Base-by-base conservation (phyloP, 2,888 invertebrate genomes). In the Diloba caeruleocephala region DNA sequence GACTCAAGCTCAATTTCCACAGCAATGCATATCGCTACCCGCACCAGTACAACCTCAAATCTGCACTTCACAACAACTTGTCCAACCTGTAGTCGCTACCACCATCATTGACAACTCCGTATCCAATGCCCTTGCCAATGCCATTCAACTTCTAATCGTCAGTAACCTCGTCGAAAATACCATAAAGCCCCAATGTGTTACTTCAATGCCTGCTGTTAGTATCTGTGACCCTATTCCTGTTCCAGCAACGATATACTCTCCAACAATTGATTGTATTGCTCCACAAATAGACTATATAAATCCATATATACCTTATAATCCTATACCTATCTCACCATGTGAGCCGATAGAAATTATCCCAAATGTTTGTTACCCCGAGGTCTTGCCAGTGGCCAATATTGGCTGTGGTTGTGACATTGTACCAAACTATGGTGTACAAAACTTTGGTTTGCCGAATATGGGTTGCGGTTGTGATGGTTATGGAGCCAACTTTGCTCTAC, bases 31-130 rank as follows among this genome's bases (percentile, higher is more conserved):
- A 6, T 57, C 39, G 8, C 19, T 38, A 28, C 36, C 39, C 28
- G 9, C 49, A 23, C 72, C 29, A 23, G 5, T 14, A 8, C 39
- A 23, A 9, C 19, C 45, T 2, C 32, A 26, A 21, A 8, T 34
- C 5, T 28, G n/a, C 10, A 8, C 15, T 12, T n/a, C 2, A 23
- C 69, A 15, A 33, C 62, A 9, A 1, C 33, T 33, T 1, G 9
- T 42, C 28, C 28, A 50, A 28, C 43, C 46, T 5, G 70, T 75
- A 14, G 58, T 78, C 0, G 70, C 77, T 0, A 82, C 83, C 0
- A 86, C 88, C 0, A 59, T 88, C 0, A 54, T 88, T 1, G 89
- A 90, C 38, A 87, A 86, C 36, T 81, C 84, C 0, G 60, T 90
- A 1, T 81, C 86, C 1, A 88, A 82, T 38, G 66, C 87, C 0